Base-by-base conservation (phyloP, 1,140 invertebrate genomes). In the Drosophila oshimai region DNA sequence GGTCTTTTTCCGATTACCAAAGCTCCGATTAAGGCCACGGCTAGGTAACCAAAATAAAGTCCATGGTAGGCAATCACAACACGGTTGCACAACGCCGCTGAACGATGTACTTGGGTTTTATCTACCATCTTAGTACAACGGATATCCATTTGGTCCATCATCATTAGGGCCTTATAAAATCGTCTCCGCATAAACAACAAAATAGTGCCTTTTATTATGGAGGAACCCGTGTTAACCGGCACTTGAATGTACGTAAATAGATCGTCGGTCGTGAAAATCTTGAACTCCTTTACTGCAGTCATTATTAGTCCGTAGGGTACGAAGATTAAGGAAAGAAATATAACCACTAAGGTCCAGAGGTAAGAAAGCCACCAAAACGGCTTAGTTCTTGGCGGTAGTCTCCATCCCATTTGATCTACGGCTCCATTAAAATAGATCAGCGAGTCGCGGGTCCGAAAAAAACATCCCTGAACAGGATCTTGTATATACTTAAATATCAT, bases 241-340 rank as follows among this genome's bases (percentile, higher is more conserved):
- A 34, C 57, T 20, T 73, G 55, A 9, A 73, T 4, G n/a, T 50
- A 72, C 2, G 68, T 51, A 6, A 73, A 62, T 0, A 73, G 18
- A 13, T 73, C 68, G 0, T 46, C 28, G 6, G 57, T 49, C 2
- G 69, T 53, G 4, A 72, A 62, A 17, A 28, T 62, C 24, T 34
- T 72, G 6, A 72, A 42, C 5, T 58, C 64, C 24, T 34, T 58
- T 5, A 55, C n/a, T 2, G 45, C 67, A 7, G 51, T 58, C 22
- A 60, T 49, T 10, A 70, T 15, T 5, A 70, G 39, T 0, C 26
- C 53, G 1, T 28, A 26, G 4, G 68, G 68, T 3, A 70, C 9
- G n/a, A 58, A 71, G 24, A 70, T 20, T 10, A 70, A 33, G 7
- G 31, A 29, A 5, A 31, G 24, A 0, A 42, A 6, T 15, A 49